Evolutionary conservation across 2,113 vertebrate species (phyloP), one percentile per base, ranked within the genome.

Genomic region (Carassius carassius): DNA sequence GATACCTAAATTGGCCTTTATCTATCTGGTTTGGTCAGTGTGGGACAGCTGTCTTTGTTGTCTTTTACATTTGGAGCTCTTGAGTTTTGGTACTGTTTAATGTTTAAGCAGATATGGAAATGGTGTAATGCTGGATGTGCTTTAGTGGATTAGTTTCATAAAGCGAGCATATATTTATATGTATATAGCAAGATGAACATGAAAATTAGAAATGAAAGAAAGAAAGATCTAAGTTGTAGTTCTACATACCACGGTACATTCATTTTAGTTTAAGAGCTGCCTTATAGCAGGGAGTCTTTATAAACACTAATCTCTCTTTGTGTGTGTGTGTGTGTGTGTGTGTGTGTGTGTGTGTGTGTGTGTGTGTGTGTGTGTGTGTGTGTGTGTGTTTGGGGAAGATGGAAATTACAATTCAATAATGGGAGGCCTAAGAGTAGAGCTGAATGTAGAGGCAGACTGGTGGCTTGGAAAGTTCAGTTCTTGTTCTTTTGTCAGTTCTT

Each of bases 401-500:
- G 74, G 37, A 19, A 49, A 62, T 75, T 69, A 78, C 37, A 51
- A n/a, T 65, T 76, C 47, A 47, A 76, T 72, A 60, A 56, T 44
- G 62, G 60, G 41, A 77, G 73, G 70, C n/a, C 60, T 78, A 56
- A 16, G 16, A 75, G 32, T 75, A n/a, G 49, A 58, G 84, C 32
- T 85, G 78, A 88, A 91, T 85, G 83, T 60, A 85, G 47, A 56
- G 75, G 69, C 69, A n/a, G 83, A 32, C 73, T 88, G 81, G 88
- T 86, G 76, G 83, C 63, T 80, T 88, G 70, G 85, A 94, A 92
- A 94, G 95, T 94, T 94, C 90, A 89, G 89, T 93, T 90, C 74
- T 86, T 90, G 95, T 94, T 94, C 90, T 91, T 91, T 93, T 92
- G 82, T 80, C 89, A 83, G 81, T 86, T 85, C 77, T 86, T 83